phyloP scores from a whole-genome alignment of 1,140 invertebrate genomes.

The Brachionus rubens region DNA sequence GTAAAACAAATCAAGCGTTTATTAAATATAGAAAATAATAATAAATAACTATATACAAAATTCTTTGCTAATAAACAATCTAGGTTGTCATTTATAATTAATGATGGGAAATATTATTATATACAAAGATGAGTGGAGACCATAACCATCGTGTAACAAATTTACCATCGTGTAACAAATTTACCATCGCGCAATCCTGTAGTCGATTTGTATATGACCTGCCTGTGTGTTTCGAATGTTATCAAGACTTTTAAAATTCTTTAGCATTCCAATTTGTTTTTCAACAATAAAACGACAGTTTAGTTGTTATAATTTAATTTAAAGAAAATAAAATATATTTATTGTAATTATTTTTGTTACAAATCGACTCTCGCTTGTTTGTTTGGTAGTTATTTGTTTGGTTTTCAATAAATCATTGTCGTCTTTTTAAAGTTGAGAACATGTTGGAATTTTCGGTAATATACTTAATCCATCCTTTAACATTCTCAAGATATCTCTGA shows the following conservation, averaged over 20 bases:
- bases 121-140: too few relatives aligned
- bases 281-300: constrained; percentile 18
- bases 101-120: too few relatives aligned
- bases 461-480: neutral
- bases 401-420: too few relatives aligned
- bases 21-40: too few relatives aligned
- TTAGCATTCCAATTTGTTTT: neutral
- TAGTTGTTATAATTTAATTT: neutral
- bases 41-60: too few relatives aligned
- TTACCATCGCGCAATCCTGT: neutral
- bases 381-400: too few relatives aligned
- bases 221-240: neutral
- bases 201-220: neutral
- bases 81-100: too few relatives aligned
- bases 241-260: neutral
- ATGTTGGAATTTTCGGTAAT: neutral
- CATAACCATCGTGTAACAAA: too few relatives aligned
- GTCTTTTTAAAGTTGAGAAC: neutral
- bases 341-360: neutral
- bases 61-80: too few relatives aligned
- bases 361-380: neutral
- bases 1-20: too few relatives aligned
- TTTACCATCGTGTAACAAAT: neutral
- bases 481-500: neutral
- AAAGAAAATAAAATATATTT: neutral